phyloP scores from a whole-genome alignment of 2,113 vertebrate genomes.

The Heterotilapia buettikoferi region DNA sequence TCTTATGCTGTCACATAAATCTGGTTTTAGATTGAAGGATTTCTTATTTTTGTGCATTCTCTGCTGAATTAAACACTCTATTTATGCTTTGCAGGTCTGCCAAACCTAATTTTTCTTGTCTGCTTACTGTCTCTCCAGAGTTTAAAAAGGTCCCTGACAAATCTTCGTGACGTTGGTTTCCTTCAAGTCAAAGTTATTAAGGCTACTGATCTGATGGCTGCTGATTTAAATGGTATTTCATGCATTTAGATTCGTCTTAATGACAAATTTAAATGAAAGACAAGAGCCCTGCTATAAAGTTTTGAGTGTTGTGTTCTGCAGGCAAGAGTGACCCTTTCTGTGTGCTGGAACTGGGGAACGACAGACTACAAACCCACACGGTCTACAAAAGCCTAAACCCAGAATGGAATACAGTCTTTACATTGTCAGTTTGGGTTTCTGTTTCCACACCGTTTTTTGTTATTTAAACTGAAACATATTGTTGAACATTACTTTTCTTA shows the following conservation, averaged over 20 bases:
- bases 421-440: slow-evolving; percentile 80
- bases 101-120: not conserved
- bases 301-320: slow-evolving; percentile 50
- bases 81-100: not conserved
- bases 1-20: not conserved
- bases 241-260: not conserved
- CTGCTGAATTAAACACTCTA: not conserved
- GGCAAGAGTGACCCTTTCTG: slow-evolving; percentile 98
- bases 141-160: slow-evolving; percentile 77
- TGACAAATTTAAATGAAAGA: not conserved
- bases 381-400: slow-evolving; percentile 94
- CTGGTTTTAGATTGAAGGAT: not conserved
- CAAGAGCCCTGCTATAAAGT: not conserved
- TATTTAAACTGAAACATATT: not conserved
- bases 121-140: slow-evolving; percentile 62
- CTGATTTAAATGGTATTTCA: slow-evolving; percentile 90
- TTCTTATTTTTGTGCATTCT: not conserved
- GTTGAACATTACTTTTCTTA: not conserved
- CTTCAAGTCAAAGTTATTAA: slow-evolving; percentile 92
- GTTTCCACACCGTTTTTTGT: not conserved
- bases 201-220: slow-evolving; percentile 84
- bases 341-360: slow-evolving; percentile 87
- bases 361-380: slow-evolving; percentile 89
- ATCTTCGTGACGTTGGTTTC: slow-evolving; percentile 84
- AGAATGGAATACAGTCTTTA: slow-evolving; percentile 95